Percentiles rank a stretch among this genome's conserved stretches.
Evolutionary conservation across 1,140 invertebrate species (phyloP).

Genomic region (Drosophila repleta): DNA sequence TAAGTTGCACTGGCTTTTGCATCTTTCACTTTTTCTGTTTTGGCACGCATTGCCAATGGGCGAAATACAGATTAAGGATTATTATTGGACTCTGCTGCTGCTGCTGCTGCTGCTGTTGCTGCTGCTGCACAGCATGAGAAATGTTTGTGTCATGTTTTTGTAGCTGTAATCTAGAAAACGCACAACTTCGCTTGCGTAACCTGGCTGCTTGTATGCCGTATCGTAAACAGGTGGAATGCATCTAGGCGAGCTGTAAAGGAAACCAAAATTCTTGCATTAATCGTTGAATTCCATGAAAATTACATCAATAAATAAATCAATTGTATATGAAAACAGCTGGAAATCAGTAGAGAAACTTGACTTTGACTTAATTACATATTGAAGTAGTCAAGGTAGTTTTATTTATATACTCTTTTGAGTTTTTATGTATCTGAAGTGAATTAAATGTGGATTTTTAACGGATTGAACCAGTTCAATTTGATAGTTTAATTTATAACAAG

Average conservation of each 20-base stretch:
- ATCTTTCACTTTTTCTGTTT: constrained; percentile 43
- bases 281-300: constrained; percentile 14
- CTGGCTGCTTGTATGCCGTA: constrained; percentile 29
- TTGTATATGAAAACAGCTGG: no score
- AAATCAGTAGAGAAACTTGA: no score
- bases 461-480: background rate
- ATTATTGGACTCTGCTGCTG: constrained; percentile 37
- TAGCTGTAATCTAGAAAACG: constrained; percentile 58
- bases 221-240: constrained; percentile 21
- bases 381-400: no score
- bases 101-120: background rate
- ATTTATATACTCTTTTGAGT: no score
- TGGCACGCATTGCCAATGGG: constrained; percentile 53
- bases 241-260: background rate
- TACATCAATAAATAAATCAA: no score
- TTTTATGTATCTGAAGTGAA: no score
- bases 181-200: constrained; percentile 55
- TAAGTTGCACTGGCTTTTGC: constrained; percentile 45
- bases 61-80: constrained; percentile 47
- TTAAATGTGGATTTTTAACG: no score
- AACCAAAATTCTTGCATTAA: constrained; percentile 1
- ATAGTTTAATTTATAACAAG: background rate
- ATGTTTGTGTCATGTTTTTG: constrained; percentile 60
- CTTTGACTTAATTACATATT: no score
- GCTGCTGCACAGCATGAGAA: constrained; percentile 56